Evolutionary conservation across 2,888 invertebrate species (phyloP), one percentile per base, ranked within the genome.

Genomic region (Catocala fraxini): DNA sequence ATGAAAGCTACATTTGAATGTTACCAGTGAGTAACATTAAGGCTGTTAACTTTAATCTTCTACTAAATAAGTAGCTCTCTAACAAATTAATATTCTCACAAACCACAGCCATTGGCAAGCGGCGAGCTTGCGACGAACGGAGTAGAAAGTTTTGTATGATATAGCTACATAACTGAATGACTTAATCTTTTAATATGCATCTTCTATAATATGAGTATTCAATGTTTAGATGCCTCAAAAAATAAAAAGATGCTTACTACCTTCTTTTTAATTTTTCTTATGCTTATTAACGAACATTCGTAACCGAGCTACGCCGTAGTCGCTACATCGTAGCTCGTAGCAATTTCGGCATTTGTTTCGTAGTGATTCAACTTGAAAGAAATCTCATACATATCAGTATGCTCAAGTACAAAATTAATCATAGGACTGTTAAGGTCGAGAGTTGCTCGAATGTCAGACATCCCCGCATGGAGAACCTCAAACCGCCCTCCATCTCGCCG

Each of bases 401-500:
- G 59, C 53, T 68, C 53, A 59, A 54, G 51, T 65, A 45, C 13
- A 56, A 67, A 66, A 73, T 75, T 64, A 72, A 69, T 67, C 56
- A 51, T 66, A 68, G 62, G 41, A 65, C 61, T 73, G 73, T 72
- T 74, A 75, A 80, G 67, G 74, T 79, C 70, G 69, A 77, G 64
- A 73, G 59, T 66, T 66, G 66, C 61, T 71, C 55, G 56, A 65
- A 58, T 70, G 71, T 75, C 79, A 73, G 77, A 75, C 73, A 70
- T 69, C 67, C 71, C 79, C 79, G 69, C 81, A 81, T 84, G 83
- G 80, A 84, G 75, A 80, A 81, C 80, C 86, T 83, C 79, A 84
- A 80, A 80, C 74, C 75, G 73, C 83, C 79, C 84, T 80, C 79
- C 68, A 87, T 75, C 77, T 78, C 77, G 81, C 88, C 87, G 82